Conservation (phyloP, 2,888 invertebrate genomes). For the Neoaliturus tenellus region DNA sequence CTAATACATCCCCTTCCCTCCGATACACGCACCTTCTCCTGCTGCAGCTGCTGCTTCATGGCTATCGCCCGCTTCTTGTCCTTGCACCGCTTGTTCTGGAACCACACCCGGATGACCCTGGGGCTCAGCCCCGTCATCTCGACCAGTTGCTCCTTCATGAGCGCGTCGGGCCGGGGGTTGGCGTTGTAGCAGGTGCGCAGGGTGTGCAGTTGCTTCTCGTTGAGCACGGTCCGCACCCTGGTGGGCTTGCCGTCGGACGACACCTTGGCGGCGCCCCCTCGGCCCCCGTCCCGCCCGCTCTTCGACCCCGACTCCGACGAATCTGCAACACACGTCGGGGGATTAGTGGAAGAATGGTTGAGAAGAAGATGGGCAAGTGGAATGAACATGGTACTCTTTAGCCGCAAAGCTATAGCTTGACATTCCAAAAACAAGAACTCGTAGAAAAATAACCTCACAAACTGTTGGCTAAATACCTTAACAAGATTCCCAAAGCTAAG, state of each 20-base stretch:
- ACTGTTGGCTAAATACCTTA: no score
- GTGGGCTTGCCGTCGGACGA: conserved; percentile 94
- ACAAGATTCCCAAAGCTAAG: no score
- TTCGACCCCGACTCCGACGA: conserved; percentile 95
- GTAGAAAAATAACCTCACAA: no score
- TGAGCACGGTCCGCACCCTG: conserved; percentile 98
- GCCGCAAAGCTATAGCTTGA: no score
- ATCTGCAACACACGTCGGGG: conserved; percentile 84
- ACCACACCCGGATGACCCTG: conserved; percentile 99
- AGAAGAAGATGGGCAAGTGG: background rate
- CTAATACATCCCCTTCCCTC: no score
- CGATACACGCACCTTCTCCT: conserved; percentile 89
- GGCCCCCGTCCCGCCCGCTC: conserved; percentile 78
- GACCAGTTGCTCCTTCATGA: conserved; percentile 99
- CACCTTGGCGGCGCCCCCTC: conserved; percentile 73
- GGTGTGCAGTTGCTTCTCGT: conserved; percentile 98
- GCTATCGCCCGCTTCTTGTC: conserved; percentile 98
- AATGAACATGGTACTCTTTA: no score
- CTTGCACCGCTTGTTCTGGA: conserved; percentile 98
- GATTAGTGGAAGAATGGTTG: no score
- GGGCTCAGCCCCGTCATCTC: conserved; percentile 99
- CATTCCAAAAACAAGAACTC: no score
- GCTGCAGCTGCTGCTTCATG: conserved; percentile 98
- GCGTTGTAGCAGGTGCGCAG: conserved; percentile 98
- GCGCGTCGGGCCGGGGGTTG: conserved; percentile 98